A percentile compares a stretch with the other conserved stretches of the same genome.
Evolutionary conservation across 1,140 invertebrate species (phyloP).

Genomic region (Cyclina sinensis): DNA sequence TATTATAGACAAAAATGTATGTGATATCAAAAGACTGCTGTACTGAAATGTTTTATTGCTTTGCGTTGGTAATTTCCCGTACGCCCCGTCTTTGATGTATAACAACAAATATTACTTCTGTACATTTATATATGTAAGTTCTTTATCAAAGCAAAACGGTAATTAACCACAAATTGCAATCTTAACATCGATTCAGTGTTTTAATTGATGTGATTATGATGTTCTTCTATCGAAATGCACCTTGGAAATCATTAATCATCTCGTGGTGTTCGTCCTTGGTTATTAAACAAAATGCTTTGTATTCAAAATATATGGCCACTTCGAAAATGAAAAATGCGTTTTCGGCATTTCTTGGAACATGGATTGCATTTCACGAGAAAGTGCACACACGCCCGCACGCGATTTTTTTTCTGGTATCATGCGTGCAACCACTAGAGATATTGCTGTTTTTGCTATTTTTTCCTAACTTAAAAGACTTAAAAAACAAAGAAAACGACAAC

Average conservation of each 20-base stretch:
- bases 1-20: too few species aligned
- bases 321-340: too few species aligned
- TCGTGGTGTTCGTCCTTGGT: too few species aligned
- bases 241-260: not conserved
- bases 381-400: not conserved
- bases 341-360: too few species aligned
- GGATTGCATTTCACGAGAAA: too few species aligned
- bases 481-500: not conserved
- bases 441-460: not conserved
- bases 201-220: not conserved
- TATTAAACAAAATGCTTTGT: too few species aligned
- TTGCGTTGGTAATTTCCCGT: too few species aligned
- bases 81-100: not conserved
- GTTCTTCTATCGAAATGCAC: not conserved
- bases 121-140: not conserved
- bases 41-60: too few species aligned
- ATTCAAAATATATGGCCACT: too few species aligned
- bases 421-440: not conserved
- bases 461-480: not conserved
- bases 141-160: too few species aligned
- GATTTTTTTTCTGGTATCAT: too few species aligned
- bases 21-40: too few species aligned
- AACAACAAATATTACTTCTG: not conserved
- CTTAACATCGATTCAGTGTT: conserved; percentile 4
- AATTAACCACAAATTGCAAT: not conserved